Conservation (phyloP, 1,140 invertebrate species). For the Drosophila chauvacae region DNA sequence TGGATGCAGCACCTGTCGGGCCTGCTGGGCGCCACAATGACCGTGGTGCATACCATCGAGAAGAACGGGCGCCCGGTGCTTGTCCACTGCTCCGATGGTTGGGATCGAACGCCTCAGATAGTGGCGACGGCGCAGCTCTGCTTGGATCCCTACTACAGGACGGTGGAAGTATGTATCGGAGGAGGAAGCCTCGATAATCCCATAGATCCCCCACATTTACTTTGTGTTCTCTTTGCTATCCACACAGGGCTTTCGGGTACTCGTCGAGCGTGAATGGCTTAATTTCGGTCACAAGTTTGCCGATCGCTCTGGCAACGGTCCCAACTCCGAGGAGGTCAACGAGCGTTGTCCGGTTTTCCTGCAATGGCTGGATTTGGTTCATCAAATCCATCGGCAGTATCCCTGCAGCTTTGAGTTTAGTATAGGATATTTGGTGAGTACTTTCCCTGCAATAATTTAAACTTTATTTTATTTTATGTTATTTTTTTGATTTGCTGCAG, state of each 20-base stretch:
- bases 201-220: neutral
- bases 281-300: constrained; percentile 99
- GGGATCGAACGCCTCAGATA: constrained; percentile 98
- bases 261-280: constrained; percentile 97
- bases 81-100: constrained; percentile 98
- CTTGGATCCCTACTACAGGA: constrained; percentile 96
- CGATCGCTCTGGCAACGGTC: constrained; percentile 95
- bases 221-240: constrained; percentile 32
- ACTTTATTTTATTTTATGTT: too few relatives aligned
- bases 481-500: constrained; percentile 85
- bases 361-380: constrained; percentile 98
- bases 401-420: constrained; percentile 98
- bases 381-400: constrained; percentile 95
- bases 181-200: neutral
- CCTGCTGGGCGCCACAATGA: constrained; percentile 91
- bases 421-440: constrained; percentile 93
- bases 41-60: constrained; percentile 92
- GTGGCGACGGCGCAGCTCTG: constrained; percentile 95
- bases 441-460: too few relatives aligned
- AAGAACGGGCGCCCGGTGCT: constrained; percentile 94
- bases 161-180: constrained; percentile 86
- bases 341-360: constrained; percentile 98
- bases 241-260: constrained; percentile 93
- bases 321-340: constrained; percentile 93
- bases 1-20: constrained; percentile 96